These are phyloP conservation scores for Aspiorhynchus laticeps DNA, from an alignment of 2,113 vertebrate species.

Conservation along the genomic window DNA sequence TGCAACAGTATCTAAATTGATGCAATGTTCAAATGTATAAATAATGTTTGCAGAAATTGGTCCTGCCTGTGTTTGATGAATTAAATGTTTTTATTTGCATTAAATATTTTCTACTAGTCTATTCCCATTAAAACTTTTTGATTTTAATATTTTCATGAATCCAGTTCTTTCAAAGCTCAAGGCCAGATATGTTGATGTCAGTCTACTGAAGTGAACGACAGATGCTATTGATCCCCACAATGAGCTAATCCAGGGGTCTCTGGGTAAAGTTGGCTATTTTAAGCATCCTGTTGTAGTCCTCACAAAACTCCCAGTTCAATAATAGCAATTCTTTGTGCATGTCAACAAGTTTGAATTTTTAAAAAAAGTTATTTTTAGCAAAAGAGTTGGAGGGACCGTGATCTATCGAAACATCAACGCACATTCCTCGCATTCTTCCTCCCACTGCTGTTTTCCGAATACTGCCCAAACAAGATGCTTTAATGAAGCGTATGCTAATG, in stretches of 20 bases:
- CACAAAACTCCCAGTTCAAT: background rate
- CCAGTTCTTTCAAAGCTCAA: background rate
- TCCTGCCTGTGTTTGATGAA: background rate
- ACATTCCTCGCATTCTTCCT: slow-evolving; percentile 57
- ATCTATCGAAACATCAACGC: slow-evolving; percentile 51
- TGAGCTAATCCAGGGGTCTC: slow-evolving; percentile 47
- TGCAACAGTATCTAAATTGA: too few relatives aligned
- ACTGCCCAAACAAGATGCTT: background rate
- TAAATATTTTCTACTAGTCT: background rate
- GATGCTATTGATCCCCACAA: background rate
- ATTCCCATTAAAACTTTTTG: background rate
- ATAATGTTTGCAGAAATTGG: background rate
- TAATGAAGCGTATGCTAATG: slow-evolving; percentile 26
- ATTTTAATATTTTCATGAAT: background rate
- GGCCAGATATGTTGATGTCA: background rate
- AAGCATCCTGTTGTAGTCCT: background rate
- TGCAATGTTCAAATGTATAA: background rate
- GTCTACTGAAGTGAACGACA: background rate
- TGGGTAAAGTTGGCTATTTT: slow-evolving; percentile 47
- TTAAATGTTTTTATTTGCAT: background rate
- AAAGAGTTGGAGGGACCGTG: slow-evolving; percentile 29
- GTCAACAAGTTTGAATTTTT: slow-evolving; percentile 15
- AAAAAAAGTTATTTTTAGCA: slow-evolving; percentile 54
- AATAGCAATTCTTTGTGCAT: slow-evolving; percentile 46
- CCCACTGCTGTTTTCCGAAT: slow-evolving; percentile 23